These are phyloP conservation scores for Drosophila azteca DNA, from an alignment of 1,140 invertebrate species.

Conservation along the genomic window DNA sequence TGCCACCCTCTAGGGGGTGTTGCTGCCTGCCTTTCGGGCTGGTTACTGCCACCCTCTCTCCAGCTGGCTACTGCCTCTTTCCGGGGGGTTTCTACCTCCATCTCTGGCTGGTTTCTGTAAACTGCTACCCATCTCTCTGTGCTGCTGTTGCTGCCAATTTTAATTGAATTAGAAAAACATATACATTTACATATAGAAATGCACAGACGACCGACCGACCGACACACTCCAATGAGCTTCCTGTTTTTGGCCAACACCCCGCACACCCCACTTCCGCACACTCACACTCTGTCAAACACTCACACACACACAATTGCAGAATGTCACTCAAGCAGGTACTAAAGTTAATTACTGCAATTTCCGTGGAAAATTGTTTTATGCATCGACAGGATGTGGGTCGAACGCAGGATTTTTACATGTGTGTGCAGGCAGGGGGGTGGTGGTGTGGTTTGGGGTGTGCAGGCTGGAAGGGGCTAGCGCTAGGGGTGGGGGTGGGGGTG, in stretches of 20 bases:
- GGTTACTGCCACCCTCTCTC: no score
- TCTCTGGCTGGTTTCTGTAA: neutral
- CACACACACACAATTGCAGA: constrained; percentile 33
- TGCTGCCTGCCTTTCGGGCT: no score
- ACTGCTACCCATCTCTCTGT: neutral
- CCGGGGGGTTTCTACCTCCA: no score
- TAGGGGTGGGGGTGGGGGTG: neutral
- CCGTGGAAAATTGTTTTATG: constrained; percentile 80
- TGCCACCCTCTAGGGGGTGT: no score
- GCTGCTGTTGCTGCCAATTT: constrained; percentile 65
- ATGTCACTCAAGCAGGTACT: constrained; percentile 80
- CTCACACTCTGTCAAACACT: neutral
- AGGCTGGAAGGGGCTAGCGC: no score
- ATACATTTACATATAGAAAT: constrained; percentile 16
- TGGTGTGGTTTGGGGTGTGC: no score
- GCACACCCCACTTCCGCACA: neutral
- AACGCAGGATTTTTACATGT: constrained; percentile 19
- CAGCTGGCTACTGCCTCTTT: no score
- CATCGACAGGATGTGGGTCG: constrained; percentile 70
- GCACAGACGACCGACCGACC: constrained; percentile 6
- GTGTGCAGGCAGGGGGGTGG: no score
- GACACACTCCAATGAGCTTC: constrained; percentile 26
- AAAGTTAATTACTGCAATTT: constrained; percentile 82
- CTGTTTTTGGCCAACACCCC: constrained; percentile 32
- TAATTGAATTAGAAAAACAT: constrained; percentile 76